Percentiles rank a stretch among this genome's conserved stretches.
These are phyloP conservation scores for Podarcis lilfordi DNA, from an alignment of 2,797 vertebrate genomes.

Conservation along the genomic window DNA sequence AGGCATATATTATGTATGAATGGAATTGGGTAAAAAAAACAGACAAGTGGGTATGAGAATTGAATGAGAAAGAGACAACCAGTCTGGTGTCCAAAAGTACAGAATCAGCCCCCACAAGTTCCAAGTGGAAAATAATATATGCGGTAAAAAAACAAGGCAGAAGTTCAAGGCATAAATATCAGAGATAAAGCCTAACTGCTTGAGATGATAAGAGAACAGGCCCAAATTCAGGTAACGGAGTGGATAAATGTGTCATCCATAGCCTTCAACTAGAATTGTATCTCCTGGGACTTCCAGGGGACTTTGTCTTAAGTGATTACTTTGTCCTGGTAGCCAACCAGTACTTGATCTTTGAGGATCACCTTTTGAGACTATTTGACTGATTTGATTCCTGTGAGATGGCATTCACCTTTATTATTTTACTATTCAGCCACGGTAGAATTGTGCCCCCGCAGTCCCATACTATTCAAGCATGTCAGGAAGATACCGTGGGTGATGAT, in stretches of 20 bases:
- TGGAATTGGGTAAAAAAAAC: background rate
- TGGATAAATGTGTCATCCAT: background rate
- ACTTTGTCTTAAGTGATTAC: background rate
- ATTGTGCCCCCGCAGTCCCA: too few species aligned
- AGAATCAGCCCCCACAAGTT: background rate
- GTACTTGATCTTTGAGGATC: background rate
- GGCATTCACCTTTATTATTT: slow-evolving; percentile 56
- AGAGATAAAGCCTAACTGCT: background rate
- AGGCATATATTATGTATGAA: background rate
- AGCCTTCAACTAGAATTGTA: background rate
- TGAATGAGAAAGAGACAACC: background rate
- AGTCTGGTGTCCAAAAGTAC: background rate
- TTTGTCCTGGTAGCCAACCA: background rate
- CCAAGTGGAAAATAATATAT: background rate
- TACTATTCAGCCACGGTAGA: too few species aligned
- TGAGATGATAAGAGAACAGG: background rate
- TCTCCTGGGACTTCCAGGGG: background rate
- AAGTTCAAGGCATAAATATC: background rate
- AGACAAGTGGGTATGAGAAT: background rate
- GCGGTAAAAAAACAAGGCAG: background rate
- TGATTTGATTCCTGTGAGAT: slow-evolving; percentile 37
- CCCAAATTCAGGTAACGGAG: background rate
- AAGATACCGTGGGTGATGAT: too few species aligned
- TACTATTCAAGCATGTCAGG: too few species aligned
- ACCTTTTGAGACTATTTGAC: too few species aligned